Percentiles rank a stretch among this genome's conserved stretches.
Conservation (phyloP, 2,888 invertebrate species). For the Synanthedon tipuliformis region DNA sequence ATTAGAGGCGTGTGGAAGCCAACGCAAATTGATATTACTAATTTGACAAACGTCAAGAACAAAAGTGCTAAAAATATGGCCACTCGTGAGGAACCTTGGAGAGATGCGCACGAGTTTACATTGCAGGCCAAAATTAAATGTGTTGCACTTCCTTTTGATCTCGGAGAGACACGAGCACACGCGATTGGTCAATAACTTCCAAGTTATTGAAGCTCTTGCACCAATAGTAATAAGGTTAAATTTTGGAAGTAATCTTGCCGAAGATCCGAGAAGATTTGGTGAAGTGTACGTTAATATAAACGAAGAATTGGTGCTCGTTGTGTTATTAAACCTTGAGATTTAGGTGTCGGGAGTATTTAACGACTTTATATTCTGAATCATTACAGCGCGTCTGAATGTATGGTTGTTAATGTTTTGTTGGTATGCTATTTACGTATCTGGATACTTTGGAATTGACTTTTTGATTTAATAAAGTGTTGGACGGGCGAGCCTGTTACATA, state of each 20-base stretch:
- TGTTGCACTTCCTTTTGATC: constrained; percentile 32
- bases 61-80: constrained; percentile 14
- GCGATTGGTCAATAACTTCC: constrained; percentile 2
- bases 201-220: not conserved
- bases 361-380: constrained; percentile 2
- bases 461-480: too few relatives aligned
- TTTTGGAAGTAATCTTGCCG: not conserved
- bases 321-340: constrained; percentile 3
- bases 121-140: constrained; percentile 35
- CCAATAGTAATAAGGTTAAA: not conserved
- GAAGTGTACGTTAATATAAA: not conserved
- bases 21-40: constrained; percentile 14
- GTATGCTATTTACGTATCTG: not conserved
- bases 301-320: constrained; percentile 1
- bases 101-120: constrained; percentile 16
- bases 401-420: not conserved
- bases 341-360: constrained; percentile 1
- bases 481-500: too few relatives aligned
- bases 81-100: constrained; percentile 36
- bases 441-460: too few relatives aligned
- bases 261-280: not conserved
- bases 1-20: not conserved
- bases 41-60: constrained; percentile 34
- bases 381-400: not conserved
- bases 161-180: constrained; percentile 16